Base-by-base conservation (phyloP, 2,888 invertebrate genomes). In the Andrena chrysosceles region DNA sequence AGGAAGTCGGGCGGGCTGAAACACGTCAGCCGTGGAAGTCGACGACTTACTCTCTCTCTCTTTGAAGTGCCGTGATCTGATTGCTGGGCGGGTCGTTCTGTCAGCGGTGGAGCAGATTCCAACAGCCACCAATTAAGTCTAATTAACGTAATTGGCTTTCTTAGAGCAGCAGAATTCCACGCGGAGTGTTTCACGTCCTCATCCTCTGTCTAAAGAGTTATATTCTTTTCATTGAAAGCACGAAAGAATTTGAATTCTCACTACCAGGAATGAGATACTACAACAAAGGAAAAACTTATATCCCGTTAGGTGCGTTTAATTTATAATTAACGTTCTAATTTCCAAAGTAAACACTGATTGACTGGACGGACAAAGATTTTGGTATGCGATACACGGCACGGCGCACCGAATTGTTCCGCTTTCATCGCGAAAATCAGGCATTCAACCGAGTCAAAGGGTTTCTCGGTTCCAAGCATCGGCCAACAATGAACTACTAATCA, bases 11-110 rank as follows among this genome's bases (percentile, higher is more conserved):
- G 64, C 16, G 29, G 13, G 68, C 16, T 26, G 71, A 26, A 69
- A 23, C 72, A 69, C 71, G 74, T 83, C 83, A 67, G 59, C 54
- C 35, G 8, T 23, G 10, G 5, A 29, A 71, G 59, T 29, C 35
- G 69, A 84, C 83, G 71, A 69, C 73, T 83, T 71, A 78, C 70
- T 83, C 60, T 20, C 49, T 20, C 49, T 42, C 60, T 20, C 49
- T 56, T 13, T 16, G 16, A 10, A 13, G 23, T 1, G 42, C 23
- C 16, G 56, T 35, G 33, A 62, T 62, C 29, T 33, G 33, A 60
- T 31, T 60, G 31, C 3, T 20, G 33, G 62, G 33, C 8, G 33
- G 20, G n/a, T 2, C 33, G 62, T 35, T 33, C 62, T 2, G 8
- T 31, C 31, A n/a, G 10, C 62, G 62, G 10, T 20, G 33, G 62